Conservation (phyloP, 2,797 vertebrate genomes). For the Fistularia commersonii region DNA sequence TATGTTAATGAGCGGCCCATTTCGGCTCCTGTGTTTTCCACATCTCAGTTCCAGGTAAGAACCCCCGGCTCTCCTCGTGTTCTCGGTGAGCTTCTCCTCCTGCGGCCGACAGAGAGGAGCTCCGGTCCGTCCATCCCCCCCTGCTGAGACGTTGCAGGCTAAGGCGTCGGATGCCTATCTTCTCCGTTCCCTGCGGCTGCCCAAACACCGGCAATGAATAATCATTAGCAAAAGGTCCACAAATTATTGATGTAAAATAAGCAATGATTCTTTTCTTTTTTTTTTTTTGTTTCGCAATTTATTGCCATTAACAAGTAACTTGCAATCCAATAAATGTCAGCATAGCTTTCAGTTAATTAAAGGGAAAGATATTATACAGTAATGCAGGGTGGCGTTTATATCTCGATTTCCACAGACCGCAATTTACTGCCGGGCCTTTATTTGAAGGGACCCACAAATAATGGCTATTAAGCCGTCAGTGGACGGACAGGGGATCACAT, state of each 20-base stretch:
- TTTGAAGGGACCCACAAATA: constrained; percentile 99
- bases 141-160: constrained; percentile 61
- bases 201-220: constrained; percentile 77
- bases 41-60: too few species aligned
- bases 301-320: constrained; percentile 95
- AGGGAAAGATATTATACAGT: constrained; percentile 98
- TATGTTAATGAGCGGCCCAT: too few species aligned
- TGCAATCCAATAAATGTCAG: constrained; percentile 97
- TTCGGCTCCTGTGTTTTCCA: too few species aligned
- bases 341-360: constrained; percentile 99
- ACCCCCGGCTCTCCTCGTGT: too few species aligned
- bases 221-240: constrained; percentile 79
- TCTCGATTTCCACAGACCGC: constrained; percentile 90
- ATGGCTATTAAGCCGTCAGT: constrained; percentile 94
- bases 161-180: constrained; percentile 70
- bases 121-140: too few species aligned
- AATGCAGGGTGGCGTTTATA: constrained; percentile 96
- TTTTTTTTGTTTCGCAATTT: constrained; percentile 82
- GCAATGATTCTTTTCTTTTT: constrained; percentile 83
- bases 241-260: constrained; percentile 86
- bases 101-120: too few species aligned
- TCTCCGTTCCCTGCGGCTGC: constrained; percentile 76
- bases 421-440: constrained; percentile 93
- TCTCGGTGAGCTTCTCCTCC: too few species aligned
- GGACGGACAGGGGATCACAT: constrained; percentile 92